Evolutionary conservation across 30 jellyfish, hydroid and myxozoan species (phyloP), one percentile per base, ranked within the genome.

Genomic region (Pelagia noctiluca): DNA sequence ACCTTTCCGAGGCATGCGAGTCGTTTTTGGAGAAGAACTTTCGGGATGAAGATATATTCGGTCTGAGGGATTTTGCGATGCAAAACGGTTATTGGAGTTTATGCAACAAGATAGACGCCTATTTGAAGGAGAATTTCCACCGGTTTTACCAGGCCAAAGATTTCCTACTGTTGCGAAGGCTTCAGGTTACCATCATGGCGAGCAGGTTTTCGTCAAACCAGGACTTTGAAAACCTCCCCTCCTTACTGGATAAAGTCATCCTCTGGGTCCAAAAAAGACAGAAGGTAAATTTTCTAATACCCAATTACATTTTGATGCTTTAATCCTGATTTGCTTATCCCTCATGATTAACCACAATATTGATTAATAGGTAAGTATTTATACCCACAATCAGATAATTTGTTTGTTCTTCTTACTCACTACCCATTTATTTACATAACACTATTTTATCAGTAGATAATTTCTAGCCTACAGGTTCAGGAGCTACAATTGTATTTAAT

Each of bases 221-320:
- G 13, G 96, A 62, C 8, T 50, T 73, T 11, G 91, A 71, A 24
- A 69, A 78, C 33, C 21, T 25, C 54, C 48, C 35, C n/a, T 60
- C 86, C 1, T 54, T 87, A n/a, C 63, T 87, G 38, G 87, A 37
- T 47, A 76, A 73, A 57, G 80, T 87, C 21, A 77, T 87, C 30
- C 78, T 42, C 1, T 87, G 96, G 96, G 96, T 78, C 0, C 87
- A 85, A 50, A 77, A 72, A 77, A 68, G 96, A 26, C 88, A 75
- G 37, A 75, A 87, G 91, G 96, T 87, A 78, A 36, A 87, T 26
- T 8, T 13, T 63, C 57, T 42, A 5, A 5, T 42, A 42, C 8
- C 16, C 16, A 5, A 42, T 42, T 42, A 8, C 16, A 5, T 42
- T 42, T 42, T 42, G 57, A 16, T 5, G 8, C 16, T 5, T 42